Conservation (phyloP, 2,888 invertebrate genomes). For the Lutraria lutraria region DNA sequence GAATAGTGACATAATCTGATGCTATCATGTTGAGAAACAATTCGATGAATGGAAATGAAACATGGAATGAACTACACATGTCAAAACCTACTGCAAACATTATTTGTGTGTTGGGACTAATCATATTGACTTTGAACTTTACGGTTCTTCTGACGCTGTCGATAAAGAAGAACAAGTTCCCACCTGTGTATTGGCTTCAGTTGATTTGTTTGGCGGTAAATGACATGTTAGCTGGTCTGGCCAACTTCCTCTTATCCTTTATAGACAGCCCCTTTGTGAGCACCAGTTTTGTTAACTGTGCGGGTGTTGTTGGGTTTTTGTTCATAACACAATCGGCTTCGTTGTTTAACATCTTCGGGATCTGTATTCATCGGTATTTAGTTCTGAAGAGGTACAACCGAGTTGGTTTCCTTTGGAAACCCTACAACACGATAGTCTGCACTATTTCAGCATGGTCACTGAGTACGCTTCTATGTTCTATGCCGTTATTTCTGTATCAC, state of each 20-base stretch:
- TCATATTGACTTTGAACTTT: conserved; percentile 16
- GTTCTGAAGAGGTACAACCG: background rate
- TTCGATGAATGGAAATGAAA: background rate
- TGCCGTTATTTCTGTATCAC: conserved; percentile 5
- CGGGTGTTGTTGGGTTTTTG: background rate
- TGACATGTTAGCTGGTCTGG: conserved; percentile 25
- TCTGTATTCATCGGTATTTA: conserved; percentile 27
- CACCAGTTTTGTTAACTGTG: conserved; percentile 8
- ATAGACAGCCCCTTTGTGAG: background rate
- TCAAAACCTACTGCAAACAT: background rate
- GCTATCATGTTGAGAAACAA: background rate
- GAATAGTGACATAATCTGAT: too few relatives aligned
- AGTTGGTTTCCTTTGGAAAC: conserved; percentile 2
- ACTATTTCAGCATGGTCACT: conserved; percentile 16
- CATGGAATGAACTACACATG: background rate
- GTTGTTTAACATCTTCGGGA: conserved; percentile 37
- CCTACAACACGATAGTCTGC: background rate
- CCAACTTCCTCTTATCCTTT: conserved; percentile 21
- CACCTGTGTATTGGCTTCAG: conserved; percentile 33
- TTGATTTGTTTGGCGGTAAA: conserved; percentile 32
- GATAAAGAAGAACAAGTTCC: conserved; percentile 18
- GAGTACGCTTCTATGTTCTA: conserved; percentile 20
- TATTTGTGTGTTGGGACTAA: background rate
- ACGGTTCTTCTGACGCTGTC: conserved; percentile 4
- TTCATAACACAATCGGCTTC: conserved; percentile 27